These are phyloP conservation scores for Cyprinus carpio DNA, from an alignment of 2,113 vertebrate genomes.

Conservation along the genomic window DNA sequence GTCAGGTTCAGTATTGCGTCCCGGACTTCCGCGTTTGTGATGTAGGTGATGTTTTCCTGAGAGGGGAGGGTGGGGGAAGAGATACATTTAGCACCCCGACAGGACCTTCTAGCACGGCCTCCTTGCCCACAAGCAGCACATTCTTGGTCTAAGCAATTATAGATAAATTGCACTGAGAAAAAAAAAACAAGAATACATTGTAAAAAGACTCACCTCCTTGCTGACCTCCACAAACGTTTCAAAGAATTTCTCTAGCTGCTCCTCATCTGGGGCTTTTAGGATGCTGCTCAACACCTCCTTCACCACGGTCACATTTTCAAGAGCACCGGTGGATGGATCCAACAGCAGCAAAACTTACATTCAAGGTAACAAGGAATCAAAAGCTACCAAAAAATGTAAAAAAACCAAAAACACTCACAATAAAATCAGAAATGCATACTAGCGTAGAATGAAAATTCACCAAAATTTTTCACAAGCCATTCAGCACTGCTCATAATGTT, in stretches of 20 bases:
- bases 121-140: neutral
- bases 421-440: too few species aligned
- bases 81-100: neutral
- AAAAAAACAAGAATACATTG: neutral
- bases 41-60: constrained; percentile 41
- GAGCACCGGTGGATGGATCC: constrained; percentile 10
- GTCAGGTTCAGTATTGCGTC: constrained; percentile 56
- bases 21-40: neutral
- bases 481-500: neutral
- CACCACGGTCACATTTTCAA: constrained; percentile 20
- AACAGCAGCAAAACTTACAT: too few species aligned
- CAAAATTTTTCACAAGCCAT: constrained; percentile 62
- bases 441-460: constrained; percentile 52
- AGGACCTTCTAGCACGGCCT: neutral
- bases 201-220: neutral
- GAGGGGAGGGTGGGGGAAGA: neutral
- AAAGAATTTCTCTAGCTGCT: constrained; percentile 9
- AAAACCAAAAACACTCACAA: too few species aligned
- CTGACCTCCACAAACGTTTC: neutral
- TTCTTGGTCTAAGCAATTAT: neutral
- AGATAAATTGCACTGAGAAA: neutral
- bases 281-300: constrained; percentile 13
- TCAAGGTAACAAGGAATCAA: too few species aligned
- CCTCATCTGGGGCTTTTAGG: neutral
- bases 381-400: too few species aligned